phyloP scores from a whole-genome alignment of 2,113 vertebrate species.

The Prionailurus bengalensis region DNA sequence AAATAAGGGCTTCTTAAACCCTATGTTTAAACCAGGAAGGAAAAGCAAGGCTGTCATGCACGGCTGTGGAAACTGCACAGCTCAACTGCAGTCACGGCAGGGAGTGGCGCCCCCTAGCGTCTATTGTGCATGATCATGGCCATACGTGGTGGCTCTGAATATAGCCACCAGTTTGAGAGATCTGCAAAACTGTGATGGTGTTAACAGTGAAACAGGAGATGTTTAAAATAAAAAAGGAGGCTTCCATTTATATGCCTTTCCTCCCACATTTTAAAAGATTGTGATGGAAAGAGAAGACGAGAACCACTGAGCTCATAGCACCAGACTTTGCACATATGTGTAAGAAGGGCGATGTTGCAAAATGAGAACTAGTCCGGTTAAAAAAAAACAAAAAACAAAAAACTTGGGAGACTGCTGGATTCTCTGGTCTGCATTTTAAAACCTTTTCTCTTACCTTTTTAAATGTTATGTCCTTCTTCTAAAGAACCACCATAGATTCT shows the following conservation, averaged over 20 bases:
- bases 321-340: not conserved
- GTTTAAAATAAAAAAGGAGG: not conserved
- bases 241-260: not conserved
- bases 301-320: not conserved
- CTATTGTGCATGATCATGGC: not conserved
- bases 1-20: slow-evolving; percentile 9
- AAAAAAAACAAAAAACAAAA: not conserved
- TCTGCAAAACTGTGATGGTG: not conserved
- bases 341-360: not conserved
- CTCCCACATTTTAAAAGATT: not conserved
- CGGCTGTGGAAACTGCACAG: not conserved
- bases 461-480: not conserved
- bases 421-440: slow-evolving; percentile 31
- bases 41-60: not conserved
- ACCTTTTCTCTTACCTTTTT: not conserved
- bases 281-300: not conserved
- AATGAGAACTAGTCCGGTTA: not conserved
- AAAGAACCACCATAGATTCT: not conserved
- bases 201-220: not conserved
- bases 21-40: not conserved
- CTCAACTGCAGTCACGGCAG: too few species aligned
- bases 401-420: not conserved
- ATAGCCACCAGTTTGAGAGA: not conserved
- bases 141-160: not conserved
- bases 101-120: not conserved